Percentiles rank a stretch among this genome's conserved stretches.
phyloP scores from a whole-genome alignment of 2,797 vertebrate species.

The Hyperoplus lanceolatus region DNA sequence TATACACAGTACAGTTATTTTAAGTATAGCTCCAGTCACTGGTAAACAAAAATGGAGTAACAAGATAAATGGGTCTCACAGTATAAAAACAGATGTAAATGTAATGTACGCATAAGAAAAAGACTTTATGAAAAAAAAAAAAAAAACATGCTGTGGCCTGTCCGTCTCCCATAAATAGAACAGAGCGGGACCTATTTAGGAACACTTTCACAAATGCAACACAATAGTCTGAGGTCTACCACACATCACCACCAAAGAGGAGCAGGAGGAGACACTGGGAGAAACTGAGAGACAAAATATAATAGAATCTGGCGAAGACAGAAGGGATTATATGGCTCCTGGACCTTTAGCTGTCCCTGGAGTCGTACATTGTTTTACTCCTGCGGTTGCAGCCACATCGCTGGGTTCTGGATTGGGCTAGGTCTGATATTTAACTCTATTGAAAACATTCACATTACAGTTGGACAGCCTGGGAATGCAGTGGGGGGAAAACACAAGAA shows the following conservation, averaged over 20 bases:
- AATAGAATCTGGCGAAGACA: slow-evolving; percentile 35
- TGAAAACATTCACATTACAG: slow-evolving; percentile 63
- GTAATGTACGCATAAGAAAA: slow-evolving; percentile 53
- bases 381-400: slow-evolving; percentile 57
- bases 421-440: slow-evolving; percentile 60
- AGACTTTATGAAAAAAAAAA: slow-evolving; percentile 29
- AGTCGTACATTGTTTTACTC: slow-evolving; percentile 70
- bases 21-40: slow-evolving; percentile 12
- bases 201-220: slow-evolving; percentile 78
- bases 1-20: slow-evolving; percentile 12
- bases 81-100: slow-evolving; percentile 51
- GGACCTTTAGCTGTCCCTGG: slow-evolving; percentile 64
- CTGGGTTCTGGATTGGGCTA: slow-evolving; percentile 68
- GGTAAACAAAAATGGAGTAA: slow-evolving; percentile 36
- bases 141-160: slow-evolving; percentile 36
- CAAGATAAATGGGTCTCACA: slow-evolving; percentile 35
- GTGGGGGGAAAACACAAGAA: slow-evolving; percentile 31
- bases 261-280: slow-evolving; percentile 42
- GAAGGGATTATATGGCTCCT: slow-evolving; percentile 53
- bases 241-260: slow-evolving; percentile 69
- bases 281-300: slow-evolving; percentile 37
- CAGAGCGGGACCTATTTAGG: slow-evolving; percentile 65
- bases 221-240: slow-evolving; percentile 81
- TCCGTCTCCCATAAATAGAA: slow-evolving; percentile 72
- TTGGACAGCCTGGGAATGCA: slow-evolving; percentile 75